Base-by-base conservation (phyloP, 2,888 invertebrate genomes). In the Coleophora deauratella region DNA sequence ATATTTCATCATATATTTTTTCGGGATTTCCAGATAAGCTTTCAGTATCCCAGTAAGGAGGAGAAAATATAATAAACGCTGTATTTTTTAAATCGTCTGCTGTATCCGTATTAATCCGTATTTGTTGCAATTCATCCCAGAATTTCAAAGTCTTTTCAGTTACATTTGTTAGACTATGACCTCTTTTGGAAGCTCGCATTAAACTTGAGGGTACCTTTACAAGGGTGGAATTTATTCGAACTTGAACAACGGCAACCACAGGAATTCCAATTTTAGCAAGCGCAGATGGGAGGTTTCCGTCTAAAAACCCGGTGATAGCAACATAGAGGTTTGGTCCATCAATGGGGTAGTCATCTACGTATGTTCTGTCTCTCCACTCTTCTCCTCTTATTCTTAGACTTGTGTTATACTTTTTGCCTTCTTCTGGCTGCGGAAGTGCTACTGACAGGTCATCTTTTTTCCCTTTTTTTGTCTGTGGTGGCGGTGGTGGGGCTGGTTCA, bases 271-370 rank as follows among this genome's bases (percentile, higher is more conserved):
- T 68, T 58, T 70, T 71, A 1, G 78, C 43, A 15, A 85, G 70
- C 41, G 64, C 60, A 10, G 52, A 62, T 3, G 73, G 56, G 31
- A 84, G 58, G 38, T 55, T 45, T 0, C 81, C 72, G 35, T 82
- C 78, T 28, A 66, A 59, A 58, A 89, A 88, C 1, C 87, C 88
- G 1, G 87, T 85, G 0, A 89, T 52, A 27, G 87, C 79, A 8
- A 89, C 66, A 47, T 88, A 89, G 11, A 88, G 55, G 49, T 88
- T 77, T 1, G 88, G 88, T 1, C 88, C 88, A 44, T 86, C 77
- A 10, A 54, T 47, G 0, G 89, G 88, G 46, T 72, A 86, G 47
- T 88, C 89, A 42, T 88, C 86, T 2, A 87, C 71, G 49, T 85
- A 87, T 1, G 78, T 68, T 55, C 76, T 80, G 51, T 87, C 86